These are phyloP conservation scores for Coranthus polyacanthus DNA, from an alignment of 2,797 vertebrate genomes.

Conservation along the genomic window DNA sequence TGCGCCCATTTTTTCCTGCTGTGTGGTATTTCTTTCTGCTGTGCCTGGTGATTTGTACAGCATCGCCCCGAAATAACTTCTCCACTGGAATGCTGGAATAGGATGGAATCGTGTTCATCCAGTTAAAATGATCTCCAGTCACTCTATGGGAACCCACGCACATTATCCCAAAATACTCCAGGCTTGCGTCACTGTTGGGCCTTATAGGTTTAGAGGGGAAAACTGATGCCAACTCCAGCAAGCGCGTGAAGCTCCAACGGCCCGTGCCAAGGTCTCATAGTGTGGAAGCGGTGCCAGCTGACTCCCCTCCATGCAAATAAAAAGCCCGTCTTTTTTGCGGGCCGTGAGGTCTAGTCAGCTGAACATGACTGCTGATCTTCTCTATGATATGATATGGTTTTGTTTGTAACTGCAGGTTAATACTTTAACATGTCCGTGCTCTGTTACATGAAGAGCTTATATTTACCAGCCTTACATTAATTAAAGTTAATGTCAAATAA, in stretches of 20 bases:
- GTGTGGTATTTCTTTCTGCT: conserved; percentile 68
- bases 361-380: conserved; percentile 50
- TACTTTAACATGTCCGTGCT: conserved; percentile 10
- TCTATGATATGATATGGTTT: conserved; percentile 26
- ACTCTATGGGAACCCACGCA: conserved; percentile 73
- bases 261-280: conserved; percentile 74
- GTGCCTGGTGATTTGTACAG: conserved; percentile 71
- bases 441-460: too few species aligned
- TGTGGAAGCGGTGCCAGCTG: conserved; percentile 71
- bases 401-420: conserved; percentile 38
- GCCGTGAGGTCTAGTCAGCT: conserved; percentile 60
- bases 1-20: conserved; percentile 63
- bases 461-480: background rate
- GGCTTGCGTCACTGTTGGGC: conserved; percentile 78
- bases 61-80: conserved; percentile 80
- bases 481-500: too few species aligned
- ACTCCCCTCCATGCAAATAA: conserved; percentile 69
- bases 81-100: conserved; percentile 76
- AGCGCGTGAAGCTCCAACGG: conserved; percentile 51
- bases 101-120: conserved; percentile 80
- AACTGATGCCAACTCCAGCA: conserved; percentile 66
- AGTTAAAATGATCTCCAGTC: conserved; percentile 76
- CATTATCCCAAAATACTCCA: conserved; percentile 80
- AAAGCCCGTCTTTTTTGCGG: conserved; percentile 43
- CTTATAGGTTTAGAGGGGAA: conserved; percentile 60